phyloP scores from a whole-genome alignment of 2,113 vertebrate species.

The Alosa alosa region DNA sequence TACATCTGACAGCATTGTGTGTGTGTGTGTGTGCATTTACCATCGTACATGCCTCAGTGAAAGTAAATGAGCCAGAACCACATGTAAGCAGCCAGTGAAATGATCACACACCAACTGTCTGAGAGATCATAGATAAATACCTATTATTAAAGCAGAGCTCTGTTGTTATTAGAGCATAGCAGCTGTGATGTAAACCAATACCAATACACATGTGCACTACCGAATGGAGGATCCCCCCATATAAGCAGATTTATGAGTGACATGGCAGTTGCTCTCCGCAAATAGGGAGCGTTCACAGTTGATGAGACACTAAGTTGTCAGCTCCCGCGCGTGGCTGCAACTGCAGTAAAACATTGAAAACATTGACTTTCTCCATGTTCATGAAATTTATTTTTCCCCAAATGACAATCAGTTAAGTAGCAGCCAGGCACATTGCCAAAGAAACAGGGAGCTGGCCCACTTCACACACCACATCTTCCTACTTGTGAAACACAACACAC shows the following conservation, averaged over 20 bases:
- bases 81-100: too few species aligned
- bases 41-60: neutral
- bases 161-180: neutral
- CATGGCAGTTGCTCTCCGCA: slow-evolving; percentile 77
- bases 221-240: slow-evolving; percentile 41
- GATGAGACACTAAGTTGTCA: slow-evolving; percentile 86
- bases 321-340: slow-evolving; percentile 73
- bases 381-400: slow-evolving; percentile 88
- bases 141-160: neutral
- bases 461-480: slow-evolving; percentile 45
- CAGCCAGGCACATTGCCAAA: slow-evolving; percentile 80
- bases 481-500: slow-evolving; percentile 70
- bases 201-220: slow-evolving; percentile 13
- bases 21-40: neutral
- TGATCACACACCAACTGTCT: neutral
- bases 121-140: neutral
- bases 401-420: slow-evolving; percentile 86
- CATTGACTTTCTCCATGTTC: slow-evolving; percentile 84
- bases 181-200: slow-evolving; percentile 19
- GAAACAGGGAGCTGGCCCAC: slow-evolving; percentile 62
- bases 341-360: slow-evolving; percentile 86
- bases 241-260: slow-evolving; percentile 75
- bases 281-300: slow-evolving; percentile 70
- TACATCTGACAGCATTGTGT: neutral
- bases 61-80: neutral